phyloP scores from a whole-genome alignment of 1,140 invertebrate species.

The Lysiphlebus fabarum region DNA sequence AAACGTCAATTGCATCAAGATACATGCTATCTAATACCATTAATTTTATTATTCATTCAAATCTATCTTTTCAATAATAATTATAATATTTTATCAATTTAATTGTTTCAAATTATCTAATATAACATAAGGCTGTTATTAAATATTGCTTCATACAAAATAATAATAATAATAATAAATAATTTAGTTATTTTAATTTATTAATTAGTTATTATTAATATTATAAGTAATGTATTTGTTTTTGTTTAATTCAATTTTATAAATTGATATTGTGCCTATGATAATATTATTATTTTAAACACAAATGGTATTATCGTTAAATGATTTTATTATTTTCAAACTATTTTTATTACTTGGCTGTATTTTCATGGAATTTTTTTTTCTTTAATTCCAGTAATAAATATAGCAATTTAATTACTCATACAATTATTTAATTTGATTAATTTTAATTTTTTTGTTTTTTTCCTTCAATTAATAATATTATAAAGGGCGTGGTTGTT shows the following conservation, averaged over 20 bases:
- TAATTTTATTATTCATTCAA: constrained; percentile 50
- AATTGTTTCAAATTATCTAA: constrained; percentile 48
- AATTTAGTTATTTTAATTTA: too few species aligned
- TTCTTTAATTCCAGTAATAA: too few species aligned
- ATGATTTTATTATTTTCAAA: constrained; percentile 28
- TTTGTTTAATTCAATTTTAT: constrained; percentile 49
- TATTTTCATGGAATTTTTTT: constrained; percentile 1
- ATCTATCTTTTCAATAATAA: constrained; percentile 48
- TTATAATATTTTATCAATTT: constrained; percentile 48
- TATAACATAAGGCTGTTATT: constrained; percentile 55
- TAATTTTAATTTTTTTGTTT: too few species aligned
- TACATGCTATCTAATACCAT: constrained; percentile 59
- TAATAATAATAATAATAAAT: too few species aligned
- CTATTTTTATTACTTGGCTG: constrained; percentile 11
- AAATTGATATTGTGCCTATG: constrained; percentile 48
- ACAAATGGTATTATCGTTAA: constrained; percentile 24
- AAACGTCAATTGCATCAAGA: constrained; percentile 59
- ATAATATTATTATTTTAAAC: too few species aligned
- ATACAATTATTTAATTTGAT: too few species aligned
- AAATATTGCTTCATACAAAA: constrained; percentile 47
- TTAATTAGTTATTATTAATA: too few species aligned
- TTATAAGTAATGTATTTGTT: constrained; percentile 35
- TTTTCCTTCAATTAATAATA: too few species aligned
- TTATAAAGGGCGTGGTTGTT: too few species aligned
- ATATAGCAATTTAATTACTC: too few species aligned